Conservation (phyloP, 2,888 invertebrate genomes). For the Drosophila neonasuta region DNA sequence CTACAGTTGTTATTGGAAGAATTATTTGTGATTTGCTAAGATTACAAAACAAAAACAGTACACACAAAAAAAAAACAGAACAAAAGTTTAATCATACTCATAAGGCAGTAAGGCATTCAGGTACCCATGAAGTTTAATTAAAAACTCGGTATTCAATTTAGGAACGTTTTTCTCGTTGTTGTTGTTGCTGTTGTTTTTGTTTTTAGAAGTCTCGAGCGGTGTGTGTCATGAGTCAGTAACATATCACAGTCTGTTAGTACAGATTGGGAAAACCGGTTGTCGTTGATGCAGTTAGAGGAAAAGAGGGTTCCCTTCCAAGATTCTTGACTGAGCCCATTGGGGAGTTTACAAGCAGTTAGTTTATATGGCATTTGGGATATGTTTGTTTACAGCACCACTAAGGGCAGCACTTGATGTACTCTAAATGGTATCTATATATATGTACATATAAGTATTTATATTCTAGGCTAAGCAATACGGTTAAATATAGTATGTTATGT, state of each 20-base stretch:
- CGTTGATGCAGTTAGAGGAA: conserved; percentile 1
- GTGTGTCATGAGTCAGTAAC: conserved; percentile 29
- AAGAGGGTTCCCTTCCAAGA: neutral
- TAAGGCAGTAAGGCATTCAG: conserved; percentile 36
- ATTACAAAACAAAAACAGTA: neutral
- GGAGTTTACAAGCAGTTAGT: conserved; percentile 37
- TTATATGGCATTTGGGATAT: conserved; percentile 39
- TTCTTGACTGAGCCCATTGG: conserved; percentile 29
- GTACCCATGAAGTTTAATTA: conserved; percentile 25
- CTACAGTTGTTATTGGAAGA: conserved; percentile 5
- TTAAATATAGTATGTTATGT: conserved; percentile 3
- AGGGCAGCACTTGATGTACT: conserved; percentile 9
- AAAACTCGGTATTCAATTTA: conserved; percentile 21
- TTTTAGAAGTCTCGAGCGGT: conserved; percentile 44
- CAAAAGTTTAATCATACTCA: conserved; percentile 11
- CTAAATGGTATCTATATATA: neutral
- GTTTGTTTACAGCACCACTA: conserved; percentile 40
- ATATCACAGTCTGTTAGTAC: conserved; percentile 49
- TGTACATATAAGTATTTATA: conserved; percentile 9
- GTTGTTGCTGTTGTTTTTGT: neutral
- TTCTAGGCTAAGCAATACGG: conserved; percentile 22
- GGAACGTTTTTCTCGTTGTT: conserved; percentile 34
- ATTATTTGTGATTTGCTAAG: neutral
- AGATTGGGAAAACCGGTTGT: conserved; percentile 34
- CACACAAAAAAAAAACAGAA: conserved; percentile 5